phyloP scores from a whole-genome alignment of 2,888 invertebrate genomes.

The Heliconius aoede region DNA sequence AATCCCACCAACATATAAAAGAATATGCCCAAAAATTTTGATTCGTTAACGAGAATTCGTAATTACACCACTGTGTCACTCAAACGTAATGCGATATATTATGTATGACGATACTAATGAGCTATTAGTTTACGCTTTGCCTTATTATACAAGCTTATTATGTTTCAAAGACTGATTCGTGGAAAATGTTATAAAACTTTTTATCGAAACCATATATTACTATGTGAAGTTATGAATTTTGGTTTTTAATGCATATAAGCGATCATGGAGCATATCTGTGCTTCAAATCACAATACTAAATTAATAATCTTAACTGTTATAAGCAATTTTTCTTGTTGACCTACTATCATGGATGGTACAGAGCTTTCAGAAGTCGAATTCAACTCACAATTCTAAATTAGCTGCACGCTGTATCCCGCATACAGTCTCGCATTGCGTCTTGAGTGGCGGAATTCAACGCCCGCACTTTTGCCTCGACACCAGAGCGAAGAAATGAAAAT shows the following conservation, averaged over 20 bases:
- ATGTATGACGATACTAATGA: constrained; percentile 16
- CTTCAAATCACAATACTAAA: too few relatives aligned
- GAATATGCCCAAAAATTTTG: neutral
- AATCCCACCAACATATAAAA: neutral
- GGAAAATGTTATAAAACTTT: neutral
- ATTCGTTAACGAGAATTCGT: neutral
- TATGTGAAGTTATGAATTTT: neutral
- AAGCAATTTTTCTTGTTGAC: too few relatives aligned
- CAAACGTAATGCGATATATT: neutral
- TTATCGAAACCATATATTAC: neutral
- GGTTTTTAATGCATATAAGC: neutral
- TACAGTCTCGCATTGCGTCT: too few relatives aligned
- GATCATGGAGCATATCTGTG: too few relatives aligned
- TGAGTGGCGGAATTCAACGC: too few relatives aligned
- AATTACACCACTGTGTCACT: neutral
- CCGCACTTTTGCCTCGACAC: too few relatives aligned
- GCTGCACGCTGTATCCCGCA: too few relatives aligned
- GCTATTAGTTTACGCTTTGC: constrained; percentile 21
- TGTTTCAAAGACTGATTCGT: constrained; percentile 11
- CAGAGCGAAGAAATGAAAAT: too few relatives aligned
- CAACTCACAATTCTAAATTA: too few relatives aligned
- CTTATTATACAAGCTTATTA: constrained; percentile 26
- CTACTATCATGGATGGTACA: too few relatives aligned
- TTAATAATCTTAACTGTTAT: too few relatives aligned
- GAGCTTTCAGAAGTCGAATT: too few relatives aligned